These are phyloP conservation scores for Anguilla marmorata DNA, from an alignment of 2,797 vertebrate genomes.

Conservation along the genomic window DNA sequence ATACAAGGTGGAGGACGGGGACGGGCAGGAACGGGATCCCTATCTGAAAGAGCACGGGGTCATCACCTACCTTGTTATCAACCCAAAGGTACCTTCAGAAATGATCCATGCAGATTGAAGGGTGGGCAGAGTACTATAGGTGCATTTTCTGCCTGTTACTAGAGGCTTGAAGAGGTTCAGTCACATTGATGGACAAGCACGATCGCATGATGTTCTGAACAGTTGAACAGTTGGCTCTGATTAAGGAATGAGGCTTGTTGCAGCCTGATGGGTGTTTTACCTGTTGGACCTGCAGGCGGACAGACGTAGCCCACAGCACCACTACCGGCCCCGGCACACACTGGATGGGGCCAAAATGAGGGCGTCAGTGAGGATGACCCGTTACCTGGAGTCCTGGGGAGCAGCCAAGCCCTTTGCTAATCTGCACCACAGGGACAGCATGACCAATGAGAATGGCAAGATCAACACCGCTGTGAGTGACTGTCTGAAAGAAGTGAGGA, in stretches of 20 bases:
- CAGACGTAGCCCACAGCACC: constrained; percentile 83
- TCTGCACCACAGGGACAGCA: constrained; percentile 88
- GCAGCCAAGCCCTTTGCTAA: constrained; percentile 94
- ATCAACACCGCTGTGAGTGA: constrained; percentile 86
- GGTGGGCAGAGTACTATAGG: background rate
- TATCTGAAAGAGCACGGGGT: constrained; percentile 90
- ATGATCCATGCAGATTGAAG: background rate
- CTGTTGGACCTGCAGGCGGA: constrained; percentile 72
- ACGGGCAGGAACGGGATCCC: constrained; percentile 86
- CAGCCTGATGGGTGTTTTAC: background rate
- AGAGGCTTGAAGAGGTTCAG: constrained; percentile 16
- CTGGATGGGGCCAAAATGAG: constrained; percentile 89
- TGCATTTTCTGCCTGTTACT: background rate
- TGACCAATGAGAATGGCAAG: constrained; percentile 94
- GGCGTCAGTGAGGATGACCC: constrained; percentile 92
- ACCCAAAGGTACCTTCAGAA: constrained; percentile 83
- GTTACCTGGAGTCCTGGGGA: constrained; percentile 93
- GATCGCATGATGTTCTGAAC: background rate
- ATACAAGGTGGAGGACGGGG: constrained; percentile 91
- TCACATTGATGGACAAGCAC: background rate
- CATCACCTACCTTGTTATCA: constrained; percentile 90
- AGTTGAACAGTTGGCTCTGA: background rate
- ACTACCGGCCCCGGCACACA: constrained; percentile 81
- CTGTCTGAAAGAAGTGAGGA: background rate
- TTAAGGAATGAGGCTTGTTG: background rate